Conservation (phyloP, 2,797 vertebrate genomes). For the Mallotus villosus region DNA sequence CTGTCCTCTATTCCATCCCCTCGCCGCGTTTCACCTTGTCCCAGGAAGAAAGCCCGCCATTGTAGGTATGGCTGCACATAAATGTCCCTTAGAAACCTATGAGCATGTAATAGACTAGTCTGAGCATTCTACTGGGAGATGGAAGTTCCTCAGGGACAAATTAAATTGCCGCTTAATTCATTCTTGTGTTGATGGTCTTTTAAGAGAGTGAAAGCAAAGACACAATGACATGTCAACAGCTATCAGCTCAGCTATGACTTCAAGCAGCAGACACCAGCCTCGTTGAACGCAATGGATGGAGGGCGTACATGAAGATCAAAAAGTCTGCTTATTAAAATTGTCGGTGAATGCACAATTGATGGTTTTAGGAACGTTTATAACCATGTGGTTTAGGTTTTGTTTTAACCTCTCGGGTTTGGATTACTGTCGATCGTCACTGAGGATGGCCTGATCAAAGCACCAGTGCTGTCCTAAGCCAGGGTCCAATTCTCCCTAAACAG, state of each 20-base stretch:
- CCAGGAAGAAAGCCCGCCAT: slow-evolving; percentile 46
- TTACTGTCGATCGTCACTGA: not conserved
- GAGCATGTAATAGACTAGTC: slow-evolving; percentile 48
- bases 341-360: no score
- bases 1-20: slow-evolving; percentile 7
- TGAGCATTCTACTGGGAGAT: slow-evolving; percentile 27
- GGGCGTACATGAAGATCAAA: no score
- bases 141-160: slow-evolving; percentile 45
- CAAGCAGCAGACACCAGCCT: no score
- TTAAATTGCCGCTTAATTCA: slow-evolving; percentile 48
- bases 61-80: slow-evolving; percentile 46
- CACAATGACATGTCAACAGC: slow-evolving; percentile 4
- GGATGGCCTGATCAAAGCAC: not conserved
- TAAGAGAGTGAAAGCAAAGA: slow-evolving; percentile 30
- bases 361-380: no score
- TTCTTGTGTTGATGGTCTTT: slow-evolving; percentile 48
- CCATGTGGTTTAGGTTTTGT: no score
- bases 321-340: no score
- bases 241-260: no score
- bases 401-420: not conserved
- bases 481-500: slow-evolving; percentile 14
- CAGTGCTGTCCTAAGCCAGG: not conserved
- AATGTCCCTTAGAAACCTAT: slow-evolving; percentile 40
- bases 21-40: slow-evolving; percentile 20
- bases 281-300: no score